Evolutionary conservation across 2,888 invertebrate species (phyloP).

Genomic region (Amphipyra tragopoginis): DNA sequence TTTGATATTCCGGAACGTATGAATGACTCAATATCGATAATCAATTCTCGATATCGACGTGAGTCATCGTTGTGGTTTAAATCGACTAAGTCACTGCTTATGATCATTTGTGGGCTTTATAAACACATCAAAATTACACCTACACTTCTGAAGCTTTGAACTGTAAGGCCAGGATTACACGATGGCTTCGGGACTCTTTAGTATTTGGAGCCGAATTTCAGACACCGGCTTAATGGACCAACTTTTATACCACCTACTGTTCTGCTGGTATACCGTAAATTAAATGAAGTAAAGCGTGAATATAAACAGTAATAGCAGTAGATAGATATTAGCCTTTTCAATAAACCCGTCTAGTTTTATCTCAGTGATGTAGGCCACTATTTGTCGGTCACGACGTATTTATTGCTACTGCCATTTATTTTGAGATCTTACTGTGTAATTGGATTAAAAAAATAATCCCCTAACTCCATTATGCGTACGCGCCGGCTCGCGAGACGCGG

Average conservation of each 20-base stretch:
- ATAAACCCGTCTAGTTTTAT: slow-evolving; percentile 61
- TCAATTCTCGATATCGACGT: slow-evolving; percentile 24
- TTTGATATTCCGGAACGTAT: slow-evolving; percentile 19
- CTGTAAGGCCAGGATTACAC: background rate
- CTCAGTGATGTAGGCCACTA: slow-evolving; percentile 60
- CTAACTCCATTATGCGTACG: slow-evolving; percentile 37
- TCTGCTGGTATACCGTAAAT: slow-evolving; percentile 1
- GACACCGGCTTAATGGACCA: background rate
- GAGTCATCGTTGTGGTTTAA: slow-evolving; percentile 29
- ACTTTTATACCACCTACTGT: slow-evolving; percentile 4
- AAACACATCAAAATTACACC: background rate
- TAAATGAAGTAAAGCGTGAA: slow-evolving; percentile 9
- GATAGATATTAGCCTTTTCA: slow-evolving; percentile 39
- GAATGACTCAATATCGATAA: slow-evolving; percentile 35
- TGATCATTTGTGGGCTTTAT: slow-evolving; percentile 22
- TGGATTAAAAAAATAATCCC: slow-evolving; percentile 63
- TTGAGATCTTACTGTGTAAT: slow-evolving; percentile 62
- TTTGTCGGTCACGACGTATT: slow-evolving; percentile 63
- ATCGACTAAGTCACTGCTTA: slow-evolving; percentile 2
- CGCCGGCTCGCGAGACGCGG: slow-evolving; percentile 11
- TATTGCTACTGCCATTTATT: slow-evolving; percentile 65
- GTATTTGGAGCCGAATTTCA: background rate
- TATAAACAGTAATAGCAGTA: slow-evolving; percentile 19
- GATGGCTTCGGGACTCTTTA: background rate
- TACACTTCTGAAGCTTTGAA: background rate